Percentiles rank a stretch among this genome's conserved stretches.
These are phyloP conservation scores for Babyrousa celebensis DNA, from an alignment of 2,797 vertebrate genomes.

Conservation along the genomic window DNA sequence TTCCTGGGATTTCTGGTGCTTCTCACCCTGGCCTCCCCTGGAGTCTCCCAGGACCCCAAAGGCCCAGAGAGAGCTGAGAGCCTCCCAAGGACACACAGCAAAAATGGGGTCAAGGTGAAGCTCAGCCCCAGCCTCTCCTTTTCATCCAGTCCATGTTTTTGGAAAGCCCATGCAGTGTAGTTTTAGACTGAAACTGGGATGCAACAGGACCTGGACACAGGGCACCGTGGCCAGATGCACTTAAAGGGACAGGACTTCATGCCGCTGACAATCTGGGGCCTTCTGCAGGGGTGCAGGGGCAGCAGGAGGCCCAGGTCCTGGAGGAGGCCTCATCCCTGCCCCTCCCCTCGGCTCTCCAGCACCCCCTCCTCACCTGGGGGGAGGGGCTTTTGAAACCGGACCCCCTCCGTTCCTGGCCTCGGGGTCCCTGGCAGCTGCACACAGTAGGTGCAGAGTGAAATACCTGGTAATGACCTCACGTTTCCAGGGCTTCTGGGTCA, in stretches of 20 bases:
- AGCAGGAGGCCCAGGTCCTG: background rate
- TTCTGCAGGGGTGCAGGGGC: background rate
- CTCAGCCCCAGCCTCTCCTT: background rate
- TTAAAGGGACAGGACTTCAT: background rate
- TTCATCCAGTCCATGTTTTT: background rate
- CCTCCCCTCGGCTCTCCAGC: background rate
- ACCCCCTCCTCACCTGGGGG: too few relatives aligned
- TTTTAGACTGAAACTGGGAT: too few relatives aligned
- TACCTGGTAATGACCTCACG: rapidly evolving
- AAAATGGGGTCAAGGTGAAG: background rate
- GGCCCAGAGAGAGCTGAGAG: background rate
- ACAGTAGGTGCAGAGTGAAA: background rate
- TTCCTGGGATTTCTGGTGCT: background rate
- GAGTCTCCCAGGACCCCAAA: background rate
- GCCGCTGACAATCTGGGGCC: background rate
- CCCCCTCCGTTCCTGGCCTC: background rate
- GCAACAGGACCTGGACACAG: background rate
- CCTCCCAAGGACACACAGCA: background rate
- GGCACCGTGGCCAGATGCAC: background rate
- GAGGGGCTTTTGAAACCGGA: too few relatives aligned
- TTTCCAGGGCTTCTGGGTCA: background rate
- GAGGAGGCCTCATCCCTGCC: background rate
- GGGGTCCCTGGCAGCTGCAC: rapidly evolving
- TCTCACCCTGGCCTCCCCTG: background rate
- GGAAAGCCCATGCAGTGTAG: background rate